Evolutionary conservation across 2,888 invertebrate species (phyloP).

Genomic region (Anthophora plumipes): DNA sequence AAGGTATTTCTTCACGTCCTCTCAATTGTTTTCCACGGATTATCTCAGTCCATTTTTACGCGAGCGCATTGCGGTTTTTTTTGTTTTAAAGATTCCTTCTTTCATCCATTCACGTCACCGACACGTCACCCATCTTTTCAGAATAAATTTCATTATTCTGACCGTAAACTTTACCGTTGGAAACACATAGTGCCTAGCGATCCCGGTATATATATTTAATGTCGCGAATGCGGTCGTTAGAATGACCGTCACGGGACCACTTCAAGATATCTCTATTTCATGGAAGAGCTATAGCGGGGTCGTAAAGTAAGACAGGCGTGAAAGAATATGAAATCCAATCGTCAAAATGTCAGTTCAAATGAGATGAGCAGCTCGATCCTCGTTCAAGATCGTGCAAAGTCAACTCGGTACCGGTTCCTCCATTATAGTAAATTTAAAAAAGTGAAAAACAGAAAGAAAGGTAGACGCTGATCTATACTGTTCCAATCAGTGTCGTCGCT

Average conservation of each 20-base stretch:
- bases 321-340: no score
- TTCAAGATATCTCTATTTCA: constrained; percentile 4
- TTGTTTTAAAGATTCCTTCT: not conserved
- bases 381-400: no score
- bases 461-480: no score
- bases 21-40: constrained; percentile 1
- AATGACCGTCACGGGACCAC: not conserved
- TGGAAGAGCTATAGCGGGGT: no score
- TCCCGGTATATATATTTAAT: not conserved
- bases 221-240: constrained; percentile 4
- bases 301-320: no score
- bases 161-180: constrained; percentile 54
- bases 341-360: no score
- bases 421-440: no score
- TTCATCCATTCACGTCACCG: constrained; percentile 16
- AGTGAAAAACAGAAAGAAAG: no score
- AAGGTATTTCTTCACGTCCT: not conserved
- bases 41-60: not conserved
- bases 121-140: constrained; percentile 16
- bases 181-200: constrained; percentile 1
- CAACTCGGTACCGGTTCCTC: no score
- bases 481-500: no score
- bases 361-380: no score
- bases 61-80: not conserved
- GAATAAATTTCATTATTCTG: constrained; percentile 59